These are phyloP conservation scores for Brevimyrus niger DNA, from an alignment of 2,113 vertebrate genomes.

Conservation along the genomic window DNA sequence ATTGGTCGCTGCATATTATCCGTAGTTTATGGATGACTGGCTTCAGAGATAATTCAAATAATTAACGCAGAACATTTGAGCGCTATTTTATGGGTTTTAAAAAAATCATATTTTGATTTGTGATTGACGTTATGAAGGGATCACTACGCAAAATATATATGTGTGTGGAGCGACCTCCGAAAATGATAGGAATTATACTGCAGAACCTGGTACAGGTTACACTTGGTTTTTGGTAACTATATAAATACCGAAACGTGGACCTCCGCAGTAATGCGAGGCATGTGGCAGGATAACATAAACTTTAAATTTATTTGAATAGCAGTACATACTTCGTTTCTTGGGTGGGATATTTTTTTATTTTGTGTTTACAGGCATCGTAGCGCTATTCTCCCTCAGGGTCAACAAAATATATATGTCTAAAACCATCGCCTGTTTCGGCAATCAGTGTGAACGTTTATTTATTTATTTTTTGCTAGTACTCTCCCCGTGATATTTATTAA, in stretches of 20 bases:
- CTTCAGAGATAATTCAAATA: not conserved
- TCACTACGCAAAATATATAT: not conserved
- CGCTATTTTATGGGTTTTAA: not conserved
- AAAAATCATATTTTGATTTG: not conserved
- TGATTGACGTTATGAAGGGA: not conserved
- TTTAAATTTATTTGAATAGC: not conserved
- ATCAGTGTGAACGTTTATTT: not conserved
- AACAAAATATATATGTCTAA: not conserved
- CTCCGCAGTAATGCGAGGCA: not conserved
- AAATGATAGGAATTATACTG: not conserved
- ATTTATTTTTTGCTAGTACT: not conserved
- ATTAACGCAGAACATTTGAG: not conserved
- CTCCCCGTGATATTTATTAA: not conserved
- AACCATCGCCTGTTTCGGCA: not conserved
- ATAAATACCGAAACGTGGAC: not conserved
- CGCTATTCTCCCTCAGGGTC: not conserved
- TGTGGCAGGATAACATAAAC: not conserved
- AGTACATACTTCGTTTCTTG: not conserved
- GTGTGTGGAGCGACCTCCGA: not conserved
- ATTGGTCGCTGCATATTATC: not conserved
- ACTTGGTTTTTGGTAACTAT: not conserved
- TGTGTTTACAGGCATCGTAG: not conserved
- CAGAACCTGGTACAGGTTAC: not conserved
- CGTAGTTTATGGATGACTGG: not conserved
- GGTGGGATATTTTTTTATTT: not conserved